Evolutionary conservation across 1,140 invertebrate species (phyloP), one percentile per base, ranked within the genome.

Genomic region (Augochlora pura): DNA sequence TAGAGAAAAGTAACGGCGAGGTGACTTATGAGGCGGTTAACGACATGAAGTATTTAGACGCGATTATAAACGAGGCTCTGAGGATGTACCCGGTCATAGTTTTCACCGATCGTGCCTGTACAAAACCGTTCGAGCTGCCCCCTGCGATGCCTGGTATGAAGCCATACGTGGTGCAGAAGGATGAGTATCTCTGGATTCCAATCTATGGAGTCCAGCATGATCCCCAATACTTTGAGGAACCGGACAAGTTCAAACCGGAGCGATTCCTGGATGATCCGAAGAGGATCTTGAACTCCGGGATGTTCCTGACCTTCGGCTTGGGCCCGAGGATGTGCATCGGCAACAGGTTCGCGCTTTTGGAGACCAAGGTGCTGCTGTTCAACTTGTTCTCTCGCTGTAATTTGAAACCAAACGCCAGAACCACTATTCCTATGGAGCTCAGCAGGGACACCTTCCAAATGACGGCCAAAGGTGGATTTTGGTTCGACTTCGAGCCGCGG

Each of bases 341-440:
- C 82, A 89, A 89, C 9, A 85, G 91, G 49, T 95, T 95, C 91
- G 95, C 95, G 4, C 74, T 94, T 69, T 75, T 94, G 80, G 95
- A 96, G 86, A 90, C 93, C 23, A 94, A 94, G 80, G 88, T 91
- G 2, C 80, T 93, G 59, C 25, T 94, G 1, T 93, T 92, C 54
- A 86, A 93, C 57, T 78, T 96, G 0, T 86, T 96, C 23, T 88
- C 93, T 0, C 90, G 92, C 1, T 96, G 94, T 84, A 88, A 91
- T 21, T 83, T 96, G 5, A 90, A 91, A 23, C 82, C 89, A 0
- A 90, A 89, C 8, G 77, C 76, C 0, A 92, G 90, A 57, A 92
- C 89, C 0, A 2, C 39, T 7, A 80, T 91, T 25, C 91, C 91
- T 1, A 42, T 92, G 25, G 80, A 75, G 21, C 10, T 92, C 0